Base-by-base conservation (phyloP, 2,888 invertebrate genomes). In the Dione juno region DNA sequence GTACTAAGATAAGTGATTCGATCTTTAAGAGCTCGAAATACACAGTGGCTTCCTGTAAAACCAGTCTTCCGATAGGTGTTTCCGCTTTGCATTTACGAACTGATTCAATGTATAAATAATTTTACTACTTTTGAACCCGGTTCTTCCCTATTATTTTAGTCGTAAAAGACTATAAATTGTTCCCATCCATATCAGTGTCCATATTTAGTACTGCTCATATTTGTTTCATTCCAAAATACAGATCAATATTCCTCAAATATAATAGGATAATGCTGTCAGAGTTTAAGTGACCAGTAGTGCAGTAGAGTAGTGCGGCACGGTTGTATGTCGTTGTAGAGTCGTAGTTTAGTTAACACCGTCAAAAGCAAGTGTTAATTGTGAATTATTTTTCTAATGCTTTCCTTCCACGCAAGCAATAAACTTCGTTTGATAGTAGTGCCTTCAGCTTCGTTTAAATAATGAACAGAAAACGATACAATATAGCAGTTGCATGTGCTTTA, bases 1-100 rank as follows among this genome's bases (percentile, higher is more conserved):
- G 88, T 89, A 88, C 88, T 87, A 90, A 92, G 91, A 85, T 90
- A 90, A 89, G 91, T 87, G 85, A 80, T 80, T 81, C 84, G 86
- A 85, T 87, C 86, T 84, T 87, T 83, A 88, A 88, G 88, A 87
- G 88, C 88, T 88, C 86, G 88, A 84, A 84, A 82, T 86, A 88
- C 88, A 86, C 87, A 84, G 88, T 92, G 92, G 92, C 92, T 93
- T 93, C 92, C 93, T 91, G 87, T 88, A 83, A 92, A 88, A 86
- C 86, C 91, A 90, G 93, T 93, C 93, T 93, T 93, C 93, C 93
- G 91, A 89, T 92, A 92, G 90, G 84, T 92, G 84, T 91, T 90
- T 90, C 90, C 87, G 87, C 88, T 88, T 86, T 88, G 91, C 90
- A 90, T 92, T 92, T 74, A 75, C 89, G 89, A 88, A 87, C 84